phyloP scores from a whole-genome alignment of 2,797 vertebrate species.

The Mus minutoides region DNA sequence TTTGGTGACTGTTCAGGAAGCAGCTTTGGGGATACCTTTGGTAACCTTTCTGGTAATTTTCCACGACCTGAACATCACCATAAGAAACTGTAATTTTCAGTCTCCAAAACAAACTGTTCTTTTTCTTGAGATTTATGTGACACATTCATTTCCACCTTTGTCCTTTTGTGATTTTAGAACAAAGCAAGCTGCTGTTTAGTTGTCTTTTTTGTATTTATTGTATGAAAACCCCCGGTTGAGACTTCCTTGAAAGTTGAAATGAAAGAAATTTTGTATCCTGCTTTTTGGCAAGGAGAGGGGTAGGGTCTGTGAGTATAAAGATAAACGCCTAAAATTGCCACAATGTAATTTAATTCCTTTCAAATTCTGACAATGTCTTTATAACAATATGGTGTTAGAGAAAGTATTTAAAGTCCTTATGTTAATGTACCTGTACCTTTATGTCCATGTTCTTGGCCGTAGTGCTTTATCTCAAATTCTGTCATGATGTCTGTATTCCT shows the following conservation, averaged over 20 bases:
- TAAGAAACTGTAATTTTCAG: slow-evolving; percentile 32
- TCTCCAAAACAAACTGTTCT: slow-evolving; percentile 57
- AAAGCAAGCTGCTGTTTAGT: slow-evolving; percentile 70
- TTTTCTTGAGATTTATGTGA: slow-evolving; percentile 57
- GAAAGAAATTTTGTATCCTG: slow-evolving; percentile 42
- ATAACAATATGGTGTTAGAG: slow-evolving; percentile 70
- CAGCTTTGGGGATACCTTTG: not conserved
- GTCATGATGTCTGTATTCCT: not conserved
- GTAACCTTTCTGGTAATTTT: slow-evolving; percentile 58
- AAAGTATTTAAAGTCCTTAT: slow-evolving; percentile 55
- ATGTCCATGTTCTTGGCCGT: not conserved
- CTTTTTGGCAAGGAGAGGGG: not conserved
- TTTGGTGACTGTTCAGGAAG: not conserved
- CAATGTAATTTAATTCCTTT: slow-evolving; percentile 56
- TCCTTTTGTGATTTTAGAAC: slow-evolving; percentile 77
- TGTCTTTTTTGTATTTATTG: slow-evolving; percentile 71
- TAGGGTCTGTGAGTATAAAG: not conserved
- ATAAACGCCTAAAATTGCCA: slow-evolving; percentile 72
- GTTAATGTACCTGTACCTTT: slow-evolving; percentile 61
- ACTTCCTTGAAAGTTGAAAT: slow-evolving; percentile 9
- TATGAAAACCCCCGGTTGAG: not conserved
- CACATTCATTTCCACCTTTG: slow-evolving; percentile 68
- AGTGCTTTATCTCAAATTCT: not conserved
- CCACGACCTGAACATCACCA: not conserved
- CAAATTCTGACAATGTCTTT: slow-evolving; percentile 61